phyloP scores from a whole-genome alignment of 2,113 vertebrate species.

The Colossoma macropomum region DNA sequence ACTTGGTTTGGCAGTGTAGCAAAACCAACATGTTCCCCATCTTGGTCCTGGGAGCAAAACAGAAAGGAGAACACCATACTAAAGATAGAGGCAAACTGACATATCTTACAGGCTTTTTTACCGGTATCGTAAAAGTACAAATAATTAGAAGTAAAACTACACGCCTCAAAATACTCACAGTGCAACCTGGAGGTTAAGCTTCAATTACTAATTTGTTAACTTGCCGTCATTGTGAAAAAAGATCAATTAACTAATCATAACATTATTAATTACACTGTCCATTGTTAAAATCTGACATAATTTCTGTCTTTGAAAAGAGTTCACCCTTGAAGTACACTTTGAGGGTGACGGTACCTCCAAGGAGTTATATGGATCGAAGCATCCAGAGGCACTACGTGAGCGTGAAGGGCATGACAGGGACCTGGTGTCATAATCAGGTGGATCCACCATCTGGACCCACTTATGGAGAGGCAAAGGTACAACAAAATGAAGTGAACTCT shows the following conservation, averaged over 20 bases:
- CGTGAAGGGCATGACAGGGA: conserved; percentile 67
- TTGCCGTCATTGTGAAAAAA: too few relatives aligned
- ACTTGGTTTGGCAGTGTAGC: conserved; percentile 88
- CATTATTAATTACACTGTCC: too few relatives aligned
- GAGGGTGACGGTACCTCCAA: conserved; percentile 75
- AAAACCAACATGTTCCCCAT: conserved; percentile 80
- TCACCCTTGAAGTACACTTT: not conserved
- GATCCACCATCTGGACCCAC: not conserved
- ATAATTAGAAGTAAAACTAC: too few relatives aligned
- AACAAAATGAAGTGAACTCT: not conserved
- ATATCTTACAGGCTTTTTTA: not conserved
- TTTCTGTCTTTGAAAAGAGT: not conserved
- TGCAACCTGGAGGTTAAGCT: too few relatives aligned
- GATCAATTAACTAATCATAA: too few relatives aligned
- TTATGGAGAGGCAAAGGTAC: not conserved
- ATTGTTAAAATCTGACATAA: not conserved
- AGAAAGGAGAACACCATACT: not conserved
- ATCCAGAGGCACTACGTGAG: conserved; percentile 81
- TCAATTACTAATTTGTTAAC: too few relatives aligned
- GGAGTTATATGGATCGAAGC: conserved; percentile 82
- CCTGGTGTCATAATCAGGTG: conserved; percentile 26
- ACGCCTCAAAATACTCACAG: too few relatives aligned
- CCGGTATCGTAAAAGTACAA: too few relatives aligned
- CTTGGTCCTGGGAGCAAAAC: conserved; percentile 68
- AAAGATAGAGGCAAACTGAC: not conserved